Evolutionary conservation across 1,140 invertebrate species (phyloP).

Genomic region (Wasmannia auropunctata): DNA sequence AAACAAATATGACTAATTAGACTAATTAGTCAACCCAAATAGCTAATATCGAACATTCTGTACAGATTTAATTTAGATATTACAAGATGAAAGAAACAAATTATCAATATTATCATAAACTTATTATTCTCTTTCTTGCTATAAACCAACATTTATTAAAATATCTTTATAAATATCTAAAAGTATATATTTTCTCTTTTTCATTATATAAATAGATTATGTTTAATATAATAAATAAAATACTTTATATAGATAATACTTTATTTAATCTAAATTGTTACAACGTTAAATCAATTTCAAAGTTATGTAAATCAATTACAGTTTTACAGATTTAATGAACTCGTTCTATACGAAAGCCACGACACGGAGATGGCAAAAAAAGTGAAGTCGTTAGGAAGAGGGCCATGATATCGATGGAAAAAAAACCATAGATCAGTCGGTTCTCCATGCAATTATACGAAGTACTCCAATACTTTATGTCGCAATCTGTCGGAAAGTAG

Average conservation of each 20-base stretch:
- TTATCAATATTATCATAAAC: neutral
- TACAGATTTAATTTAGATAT: neutral
- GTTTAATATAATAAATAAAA: neutral
- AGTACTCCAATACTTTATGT: slow-evolving; percentile 74
- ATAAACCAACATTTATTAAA: neutral
- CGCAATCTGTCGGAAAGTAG: slow-evolving; percentile 17
- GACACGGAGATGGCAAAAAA: neutral
- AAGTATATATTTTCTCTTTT: neutral
- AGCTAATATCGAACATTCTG: neutral
- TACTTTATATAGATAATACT: neutral
- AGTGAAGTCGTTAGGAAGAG: neutral
- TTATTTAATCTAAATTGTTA: neutral
- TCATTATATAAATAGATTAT: neutral
- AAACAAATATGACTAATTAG: slow-evolving; percentile 26
- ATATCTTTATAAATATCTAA: neutral
- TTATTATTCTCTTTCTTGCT: neutral
- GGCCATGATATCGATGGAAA: neutral
- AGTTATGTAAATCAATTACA: neutral
- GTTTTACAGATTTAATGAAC: neutral
- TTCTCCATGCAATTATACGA: slow-evolving; percentile 7
- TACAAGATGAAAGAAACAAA: neutral
- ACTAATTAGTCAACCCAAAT: slow-evolving; percentile 11
- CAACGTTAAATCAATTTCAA: neutral
- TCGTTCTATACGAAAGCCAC: neutral
- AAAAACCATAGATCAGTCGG: neutral